Base-by-base conservation (phyloP, 2,797 vertebrate genomes). In the Mustela erminea region DNA sequence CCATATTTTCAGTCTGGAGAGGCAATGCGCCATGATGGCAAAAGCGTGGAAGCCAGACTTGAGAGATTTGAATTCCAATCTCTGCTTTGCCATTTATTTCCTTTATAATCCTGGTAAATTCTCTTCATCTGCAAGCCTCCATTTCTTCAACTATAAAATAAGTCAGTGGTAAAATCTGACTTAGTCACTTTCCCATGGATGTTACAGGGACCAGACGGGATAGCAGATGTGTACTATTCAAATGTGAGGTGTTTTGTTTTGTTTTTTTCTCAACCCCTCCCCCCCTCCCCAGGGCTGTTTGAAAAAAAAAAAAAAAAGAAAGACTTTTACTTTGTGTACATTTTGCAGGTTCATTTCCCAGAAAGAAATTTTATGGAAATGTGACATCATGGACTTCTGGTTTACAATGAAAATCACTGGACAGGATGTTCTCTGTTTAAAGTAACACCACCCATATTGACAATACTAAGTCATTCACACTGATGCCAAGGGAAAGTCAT, bases 111-210 rank as follows among this genome's bases (percentile, higher is more conserved):
- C 85, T 64, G 54, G 64, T 62, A 84, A 96, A 68, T 96, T 93
- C 20, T 56, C 62, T 95, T 72, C 43, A 86, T 60, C 35, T 25
- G 56, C n/a, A 0, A 92, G 54, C 21, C 49, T 98, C 38, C 62
- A 12, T 62, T 92, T 95, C 97, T 93, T 54, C 29, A 78, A 82
- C 90, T 96, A 18, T 81, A 95, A 60, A 96, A 85, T 95, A 60
- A 89, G 49, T 29, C 60, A 88, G 4, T 7, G 43, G 80, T 64
- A 85, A 94, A 95, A 77, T 82, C 27, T 74, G 72, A 93, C 86
- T 94, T 43, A 72, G 54, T 92, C 29, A 43, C 7, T 75, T 77
- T 27, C 74, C 78, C 21, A 23, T 12, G 68, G 41, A 12, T 62
- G 9, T 95, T 81, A 41, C 8, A 62, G 81, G 68, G 38, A 62